Percentiles rank a stretch among this genome's conserved stretches.
phyloP scores from a whole-genome alignment of 2,797 vertebrate species.

The Discoglossus pictus region DNA sequence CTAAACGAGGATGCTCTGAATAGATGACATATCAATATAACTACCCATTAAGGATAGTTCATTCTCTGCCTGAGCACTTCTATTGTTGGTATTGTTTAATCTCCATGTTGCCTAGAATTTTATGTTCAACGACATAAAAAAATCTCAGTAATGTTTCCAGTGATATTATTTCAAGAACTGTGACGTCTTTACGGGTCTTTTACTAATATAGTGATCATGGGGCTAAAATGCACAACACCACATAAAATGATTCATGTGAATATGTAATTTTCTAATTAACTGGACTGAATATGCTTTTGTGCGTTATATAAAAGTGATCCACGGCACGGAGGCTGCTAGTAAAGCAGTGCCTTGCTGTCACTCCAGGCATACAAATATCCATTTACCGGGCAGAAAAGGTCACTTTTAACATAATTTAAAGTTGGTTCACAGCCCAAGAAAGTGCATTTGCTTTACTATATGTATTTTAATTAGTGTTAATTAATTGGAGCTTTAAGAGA shows the following conservation, averaged over 20 bases:
- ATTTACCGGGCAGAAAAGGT: constrained; percentile 24
- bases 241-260: constrained; percentile 34
- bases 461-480: too few relatives aligned
- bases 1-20: too few relatives aligned
- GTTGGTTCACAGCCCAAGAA: too few relatives aligned
- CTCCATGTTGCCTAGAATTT: background rate
- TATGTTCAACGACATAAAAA: constrained; percentile 12
- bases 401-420: background rate
- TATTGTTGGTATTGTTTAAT: too few relatives aligned
- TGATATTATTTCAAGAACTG: constrained; percentile 18
- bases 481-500: too few relatives aligned
- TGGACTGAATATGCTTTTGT: constrained; percentile 32
- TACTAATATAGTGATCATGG: constrained; percentile 29
- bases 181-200: constrained; percentile 14
- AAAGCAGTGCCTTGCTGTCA: constrained; percentile 18
- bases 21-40: too few relatives aligned
- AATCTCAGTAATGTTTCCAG: constrained; percentile 16
- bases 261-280: constrained; percentile 34
- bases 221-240: constrained; percentile 22
- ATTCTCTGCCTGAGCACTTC: too few relatives aligned
- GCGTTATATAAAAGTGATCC: constrained; percentile 24
- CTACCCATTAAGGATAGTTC: too few relatives aligned
- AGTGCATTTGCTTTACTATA: too few relatives aligned
- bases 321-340: constrained; percentile 19
- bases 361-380: constrained; percentile 12